Conservation (phyloP, 2,888 invertebrate genomes). For the Andricus quercusramuli region DNA sequence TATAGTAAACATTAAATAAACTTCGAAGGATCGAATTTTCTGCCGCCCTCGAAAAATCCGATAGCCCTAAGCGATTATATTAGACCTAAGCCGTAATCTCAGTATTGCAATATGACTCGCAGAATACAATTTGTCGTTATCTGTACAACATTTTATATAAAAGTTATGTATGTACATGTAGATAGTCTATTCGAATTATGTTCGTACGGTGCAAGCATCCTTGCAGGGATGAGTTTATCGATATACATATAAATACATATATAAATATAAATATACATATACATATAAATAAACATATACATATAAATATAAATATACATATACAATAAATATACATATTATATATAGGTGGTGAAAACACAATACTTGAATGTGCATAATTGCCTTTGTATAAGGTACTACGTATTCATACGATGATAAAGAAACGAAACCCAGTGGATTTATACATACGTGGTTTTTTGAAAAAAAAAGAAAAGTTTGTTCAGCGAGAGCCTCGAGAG, state of each 20-base stretch:
- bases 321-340: conserved; percentile 31
- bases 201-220: conserved; percentile 32
- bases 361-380: conserved; percentile 36
- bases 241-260: conserved; percentile 49
- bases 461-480: conserved; percentile 6
- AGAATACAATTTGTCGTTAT: conserved; percentile 35
- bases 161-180: conserved; percentile 49
- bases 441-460: conserved; percentile 40
- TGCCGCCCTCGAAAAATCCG: background rate
- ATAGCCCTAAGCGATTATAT: conserved; percentile 23
- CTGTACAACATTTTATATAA: conserved; percentile 50
- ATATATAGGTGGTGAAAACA: conserved; percentile 30
- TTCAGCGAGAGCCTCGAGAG: conserved; percentile 31
- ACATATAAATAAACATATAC: background rate
- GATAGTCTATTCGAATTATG: conserved; percentile 47
- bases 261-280: conserved; percentile 43
- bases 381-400: conserved; percentile 21
- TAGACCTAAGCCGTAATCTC: conserved; percentile 35
- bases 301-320: background rate
- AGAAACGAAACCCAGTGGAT: conserved; percentile 25
- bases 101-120: conserved; percentile 35
- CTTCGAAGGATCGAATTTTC: conserved; percentile 24
- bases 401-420: conserved; percentile 24
- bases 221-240: conserved; percentile 18
- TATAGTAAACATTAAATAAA: background rate